phyloP scores from a whole-genome alignment of 2,888 invertebrate genomes.

The Ornithoptera alexandrae region DNA sequence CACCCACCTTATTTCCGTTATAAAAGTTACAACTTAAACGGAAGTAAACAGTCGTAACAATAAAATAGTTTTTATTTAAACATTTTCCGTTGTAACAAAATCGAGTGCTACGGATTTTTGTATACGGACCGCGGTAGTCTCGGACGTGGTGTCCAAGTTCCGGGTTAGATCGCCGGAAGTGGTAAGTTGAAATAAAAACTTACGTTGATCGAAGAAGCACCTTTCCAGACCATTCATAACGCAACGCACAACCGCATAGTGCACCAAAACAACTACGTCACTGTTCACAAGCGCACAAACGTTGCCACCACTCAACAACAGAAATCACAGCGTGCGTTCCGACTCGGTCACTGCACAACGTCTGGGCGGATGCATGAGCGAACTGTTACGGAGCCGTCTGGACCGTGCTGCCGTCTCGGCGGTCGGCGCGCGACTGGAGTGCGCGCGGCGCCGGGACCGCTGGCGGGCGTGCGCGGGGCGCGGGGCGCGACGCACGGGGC shows the following conservation, averaged over 20 bases:
- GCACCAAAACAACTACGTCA: conserved; percentile 68
- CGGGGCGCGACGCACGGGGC: conserved; percentile 49
- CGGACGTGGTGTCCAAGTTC: conserved; percentile 6
- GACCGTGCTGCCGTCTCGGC: conserved; percentile 63
- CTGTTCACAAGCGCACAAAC: conserved; percentile 63
- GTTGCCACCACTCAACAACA: conserved; percentile 70
- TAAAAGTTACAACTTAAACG: too few species aligned
- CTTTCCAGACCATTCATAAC: conserved; percentile 80
- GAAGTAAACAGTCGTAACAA: too few species aligned
- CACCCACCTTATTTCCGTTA: too few species aligned
- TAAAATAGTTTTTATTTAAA: too few species aligned
- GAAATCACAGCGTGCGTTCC: conserved; percentile 70
- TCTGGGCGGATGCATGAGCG: conserved; percentile 57
- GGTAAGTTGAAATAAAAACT: conserved; percentile 48
- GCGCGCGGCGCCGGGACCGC: conserved; percentile 58
- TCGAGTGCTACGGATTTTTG: conserved; percentile 5
- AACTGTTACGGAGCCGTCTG: conserved; percentile 42
- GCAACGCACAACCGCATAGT: conserved; percentile 73
- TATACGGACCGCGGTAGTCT: conserved; percentile 32
- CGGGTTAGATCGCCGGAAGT: conserved; percentile 40
- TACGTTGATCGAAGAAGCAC: conserved; percentile 80
- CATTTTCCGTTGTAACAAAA: background rate
- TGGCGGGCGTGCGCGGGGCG: conserved; percentile 61
- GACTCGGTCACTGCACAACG: conserved; percentile 71
- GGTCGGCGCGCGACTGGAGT: conserved; percentile 77